Percentiles rank a stretch among this genome's conserved stretches.
These are phyloP conservation scores for Probosciger aterrimus DNA, from an alignment of 2,113 vertebrate genomes.

Conservation along the genomic window DNA sequence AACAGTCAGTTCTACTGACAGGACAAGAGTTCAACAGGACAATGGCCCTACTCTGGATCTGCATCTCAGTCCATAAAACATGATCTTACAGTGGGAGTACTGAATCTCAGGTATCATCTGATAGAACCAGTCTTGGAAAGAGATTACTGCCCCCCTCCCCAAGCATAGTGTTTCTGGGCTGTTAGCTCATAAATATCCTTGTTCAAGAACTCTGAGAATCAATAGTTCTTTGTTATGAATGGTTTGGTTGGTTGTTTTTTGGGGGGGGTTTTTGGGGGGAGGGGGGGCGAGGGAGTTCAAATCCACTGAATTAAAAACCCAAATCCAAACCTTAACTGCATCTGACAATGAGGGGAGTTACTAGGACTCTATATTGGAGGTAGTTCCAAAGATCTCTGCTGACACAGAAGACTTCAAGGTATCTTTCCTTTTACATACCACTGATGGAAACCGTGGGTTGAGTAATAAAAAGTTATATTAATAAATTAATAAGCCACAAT, in stretches of 20 bases:
- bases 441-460: neutral
- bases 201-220: neutral
- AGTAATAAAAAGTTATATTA: neutral
- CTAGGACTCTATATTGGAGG: neutral
- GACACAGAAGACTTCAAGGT: neutral
- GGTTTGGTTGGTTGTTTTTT: neutral
- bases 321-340: neutral
- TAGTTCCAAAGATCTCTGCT: neutral
- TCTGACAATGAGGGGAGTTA: neutral
- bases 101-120: neutral
- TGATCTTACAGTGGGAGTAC: accelerated
- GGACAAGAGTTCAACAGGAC: neutral
- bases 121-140: neutral
- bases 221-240: neutral
- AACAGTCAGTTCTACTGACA: neutral
- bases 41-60: neutral
- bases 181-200: neutral
- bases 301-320: neutral
- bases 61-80: neutral
- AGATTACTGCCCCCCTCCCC: neutral
- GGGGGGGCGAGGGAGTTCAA: neutral
- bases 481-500: neutral
- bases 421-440: neutral
- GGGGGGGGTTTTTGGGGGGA: no score
- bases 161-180: neutral